These are phyloP conservation scores for Phenacoccus solenopsis DNA, from an alignment of 1,140 invertebrate genomes.

Conservation along the genomic window DNA sequence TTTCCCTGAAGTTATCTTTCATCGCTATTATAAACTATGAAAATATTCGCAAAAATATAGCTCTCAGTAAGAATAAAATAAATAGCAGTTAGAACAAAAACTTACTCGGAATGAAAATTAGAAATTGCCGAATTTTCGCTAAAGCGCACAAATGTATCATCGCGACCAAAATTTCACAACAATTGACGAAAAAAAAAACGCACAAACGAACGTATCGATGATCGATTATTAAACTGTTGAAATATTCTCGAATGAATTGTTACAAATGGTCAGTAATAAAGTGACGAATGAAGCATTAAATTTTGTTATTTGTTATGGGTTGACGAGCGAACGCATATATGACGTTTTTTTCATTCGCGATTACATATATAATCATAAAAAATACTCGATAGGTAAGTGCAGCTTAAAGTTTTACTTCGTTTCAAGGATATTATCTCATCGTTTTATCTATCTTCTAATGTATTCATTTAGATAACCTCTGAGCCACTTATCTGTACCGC, in stretches of 20 bases:
- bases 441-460: too few relatives aligned
- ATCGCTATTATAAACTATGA: too few relatives aligned
- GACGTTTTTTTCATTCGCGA: not conserved
- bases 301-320: conserved; percentile 3
- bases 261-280: not conserved
- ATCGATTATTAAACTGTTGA: not conserved
- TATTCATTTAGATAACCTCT: too few relatives aligned
- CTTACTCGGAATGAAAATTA: not conserved
- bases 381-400: not conserved
- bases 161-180: not conserved
- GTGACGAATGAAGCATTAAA: not conserved
- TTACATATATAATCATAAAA: not conserved
- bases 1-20: too few relatives aligned
- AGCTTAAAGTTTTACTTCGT: not conserved
- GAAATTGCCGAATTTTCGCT: not conserved
- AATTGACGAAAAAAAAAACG: too few relatives aligned
- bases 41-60: not conserved
- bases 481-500: too few relatives aligned
- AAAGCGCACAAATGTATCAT: not conserved
- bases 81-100: not conserved
- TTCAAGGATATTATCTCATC: not conserved
- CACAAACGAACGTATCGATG: not conserved
- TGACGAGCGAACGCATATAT: not conserved
- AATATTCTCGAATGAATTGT: not conserved
- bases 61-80: too few relatives aligned